Conservation (phyloP, 2,888 invertebrate genomes). For the Pasiphila rectangulata region DNA sequence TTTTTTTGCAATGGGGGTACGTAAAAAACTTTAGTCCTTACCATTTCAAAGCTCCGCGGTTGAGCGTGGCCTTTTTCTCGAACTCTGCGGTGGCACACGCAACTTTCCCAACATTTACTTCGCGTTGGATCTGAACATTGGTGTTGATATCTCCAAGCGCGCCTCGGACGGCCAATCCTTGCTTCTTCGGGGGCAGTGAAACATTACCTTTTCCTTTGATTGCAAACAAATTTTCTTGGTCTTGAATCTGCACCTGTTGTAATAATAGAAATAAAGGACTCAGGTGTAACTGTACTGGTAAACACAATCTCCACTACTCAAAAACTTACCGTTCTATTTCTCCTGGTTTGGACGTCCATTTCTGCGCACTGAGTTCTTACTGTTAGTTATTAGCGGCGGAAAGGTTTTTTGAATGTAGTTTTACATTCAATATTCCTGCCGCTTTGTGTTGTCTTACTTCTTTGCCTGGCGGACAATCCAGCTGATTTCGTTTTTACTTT, state of each 20-base stretch:
- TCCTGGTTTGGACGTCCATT: slow-evolving; percentile 62
- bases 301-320: neutral
- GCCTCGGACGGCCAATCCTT: slow-evolving; percentile 58
- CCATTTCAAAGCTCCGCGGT: slow-evolving; percentile 50
- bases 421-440: slow-evolving; percentile 15
- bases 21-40: slow-evolving; percentile 30
- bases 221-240: slow-evolving; percentile 65
- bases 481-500: neutral
- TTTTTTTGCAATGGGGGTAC: slow-evolving; percentile 18
- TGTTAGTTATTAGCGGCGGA: slow-evolving; percentile 8
- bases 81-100: slow-evolving; percentile 57
- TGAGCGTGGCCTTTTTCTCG: slow-evolving; percentile 60
- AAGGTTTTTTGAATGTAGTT: slow-evolving; percentile 18
- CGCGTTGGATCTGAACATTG: slow-evolving; percentile 61
- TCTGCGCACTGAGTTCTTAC: slow-evolving; percentile 5
- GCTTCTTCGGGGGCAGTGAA: slow-evolving; percentile 51
- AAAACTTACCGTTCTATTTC: slow-evolving; percentile 55
- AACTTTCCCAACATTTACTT: slow-evolving; percentile 54
- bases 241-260: slow-evolving; percentile 55
- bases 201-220: slow-evolving; percentile 54
- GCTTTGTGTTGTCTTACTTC: too few species aligned
- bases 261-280: neutral
- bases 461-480: too few species aligned
- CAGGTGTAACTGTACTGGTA: neutral
- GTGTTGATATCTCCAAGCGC: slow-evolving; percentile 68